Conservation (phyloP, 2,888 invertebrate genomes). For the Drosophila picticornis region DNA sequence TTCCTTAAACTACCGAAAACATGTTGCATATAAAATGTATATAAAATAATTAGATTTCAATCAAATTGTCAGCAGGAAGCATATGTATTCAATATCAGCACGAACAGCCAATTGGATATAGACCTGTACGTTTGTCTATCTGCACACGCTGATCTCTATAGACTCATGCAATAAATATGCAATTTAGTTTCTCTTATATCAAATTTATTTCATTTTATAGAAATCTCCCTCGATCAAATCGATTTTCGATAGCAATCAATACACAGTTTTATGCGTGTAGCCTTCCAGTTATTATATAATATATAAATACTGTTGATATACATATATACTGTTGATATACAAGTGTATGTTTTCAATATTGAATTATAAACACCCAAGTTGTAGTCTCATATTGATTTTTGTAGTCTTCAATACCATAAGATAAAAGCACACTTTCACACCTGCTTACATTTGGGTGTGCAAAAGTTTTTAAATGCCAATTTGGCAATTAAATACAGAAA, state of each 20-base stretch:
- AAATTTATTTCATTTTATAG: too few species aligned
- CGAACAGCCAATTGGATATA: background rate
- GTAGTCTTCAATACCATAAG: background rate
- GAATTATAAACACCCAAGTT: accelerated
- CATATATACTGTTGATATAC: background rate
- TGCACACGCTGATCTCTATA: background rate
- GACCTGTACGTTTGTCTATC: background rate
- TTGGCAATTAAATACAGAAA: background rate
- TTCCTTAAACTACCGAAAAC: background rate
- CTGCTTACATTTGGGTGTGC: background rate
- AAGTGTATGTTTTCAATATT: background rate
- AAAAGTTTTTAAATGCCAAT: background rate
- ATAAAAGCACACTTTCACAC: too few species aligned
- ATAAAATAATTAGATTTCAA: background rate
- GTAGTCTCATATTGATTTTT: background rate
- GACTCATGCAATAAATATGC: background rate
- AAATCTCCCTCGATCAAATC: background rate
- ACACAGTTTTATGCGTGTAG: background rate
- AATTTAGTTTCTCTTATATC: background rate
- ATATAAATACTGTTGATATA: too few species aligned
- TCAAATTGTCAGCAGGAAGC: background rate
- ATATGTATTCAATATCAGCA: background rate
- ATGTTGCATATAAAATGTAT: background rate
- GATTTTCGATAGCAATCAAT: background rate
- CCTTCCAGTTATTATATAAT: background rate